phyloP scores from a whole-genome alignment of 2,797 vertebrate species.

The Lagothrix lagotricha region DNA sequence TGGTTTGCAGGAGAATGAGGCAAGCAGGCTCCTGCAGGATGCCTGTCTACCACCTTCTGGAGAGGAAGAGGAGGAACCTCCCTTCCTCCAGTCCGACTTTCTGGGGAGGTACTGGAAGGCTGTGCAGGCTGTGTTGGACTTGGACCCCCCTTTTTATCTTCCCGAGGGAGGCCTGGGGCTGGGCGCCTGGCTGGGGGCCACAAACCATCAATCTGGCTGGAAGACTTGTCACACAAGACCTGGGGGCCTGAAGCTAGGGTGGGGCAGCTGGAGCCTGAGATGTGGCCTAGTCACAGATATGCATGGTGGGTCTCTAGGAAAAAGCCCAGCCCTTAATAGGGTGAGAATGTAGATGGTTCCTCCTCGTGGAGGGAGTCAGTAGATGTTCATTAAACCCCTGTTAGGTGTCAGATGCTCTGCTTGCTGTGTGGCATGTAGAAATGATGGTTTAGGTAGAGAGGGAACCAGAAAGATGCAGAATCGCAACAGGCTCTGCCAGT shows the following conservation, averaged over 20 bases:
- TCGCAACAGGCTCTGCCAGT: not conserved
- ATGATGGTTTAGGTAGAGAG: not conserved
- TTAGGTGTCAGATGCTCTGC: not conserved
- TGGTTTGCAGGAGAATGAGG: not conserved
- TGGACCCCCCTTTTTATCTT: not conserved
- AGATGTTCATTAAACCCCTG: not conserved
- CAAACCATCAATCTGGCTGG: conserved; percentile 1
- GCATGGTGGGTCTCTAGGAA: not conserved
- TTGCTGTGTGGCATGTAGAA: not conserved
- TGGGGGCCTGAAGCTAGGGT: not conserved
- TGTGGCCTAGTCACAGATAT: not conserved
- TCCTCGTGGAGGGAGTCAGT: not conserved
- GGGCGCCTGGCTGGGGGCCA: not conserved
- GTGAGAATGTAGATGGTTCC: rapidly evolving
- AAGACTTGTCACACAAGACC: conserved; percentile 35
- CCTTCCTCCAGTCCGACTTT: conserved; percentile 42
- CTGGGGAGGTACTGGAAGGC: not conserved
- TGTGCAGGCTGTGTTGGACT: not conserved
- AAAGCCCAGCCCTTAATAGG: not conserved
- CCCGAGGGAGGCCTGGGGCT: not conserved
- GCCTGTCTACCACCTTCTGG: not conserved
- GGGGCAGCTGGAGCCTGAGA: not conserved
- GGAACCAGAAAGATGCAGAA: not conserved
- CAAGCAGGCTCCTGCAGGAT: not conserved
- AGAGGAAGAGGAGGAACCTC: conserved; percentile 10